These are phyloP conservation scores for Laterallus jamaicensis DNA, from an alignment of 2,113 vertebrate species.

Conservation along the genomic window DNA sequence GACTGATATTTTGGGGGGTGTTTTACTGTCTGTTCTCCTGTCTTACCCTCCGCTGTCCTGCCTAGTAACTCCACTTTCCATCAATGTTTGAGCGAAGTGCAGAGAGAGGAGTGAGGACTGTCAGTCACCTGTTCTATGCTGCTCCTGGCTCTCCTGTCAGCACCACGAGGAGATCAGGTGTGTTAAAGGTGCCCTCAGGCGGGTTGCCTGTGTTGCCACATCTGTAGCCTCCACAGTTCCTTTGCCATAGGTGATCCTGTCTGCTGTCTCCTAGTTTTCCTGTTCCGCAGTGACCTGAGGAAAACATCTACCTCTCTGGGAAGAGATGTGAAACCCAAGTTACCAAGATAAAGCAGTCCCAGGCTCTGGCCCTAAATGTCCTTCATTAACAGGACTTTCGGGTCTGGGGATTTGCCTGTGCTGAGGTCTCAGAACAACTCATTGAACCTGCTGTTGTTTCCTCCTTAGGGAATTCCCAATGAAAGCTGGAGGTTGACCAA, in stretches of 20 bases:
- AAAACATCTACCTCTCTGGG: background rate
- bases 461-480: slow-evolving; percentile 89
- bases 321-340: background rate
- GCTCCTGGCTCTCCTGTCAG: background rate
- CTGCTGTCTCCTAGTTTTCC: background rate
- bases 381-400: slow-evolving; percentile 24
- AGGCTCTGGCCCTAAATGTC: background rate
- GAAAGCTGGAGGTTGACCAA: slow-evolving; percentile 96
- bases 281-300: background rate
- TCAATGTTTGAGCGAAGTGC: background rate
- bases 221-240: background rate
- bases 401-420: background rate
- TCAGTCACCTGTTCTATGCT: background rate
- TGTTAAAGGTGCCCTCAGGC: background rate
- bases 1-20: background rate
- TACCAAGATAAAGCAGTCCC: background rate
- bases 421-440: background rate
- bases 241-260: background rate
- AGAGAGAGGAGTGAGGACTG: background rate
- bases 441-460: slow-evolving; percentile 33
- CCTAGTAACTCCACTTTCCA: background rate
- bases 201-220: background rate
- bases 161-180: background rate
- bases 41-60: background rate
- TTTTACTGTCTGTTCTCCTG: background rate